These are phyloP conservation scores for Eleutherodactylus coqui DNA, from an alignment of 2,797 vertebrate genomes.

Conservation along the genomic window DNA sequence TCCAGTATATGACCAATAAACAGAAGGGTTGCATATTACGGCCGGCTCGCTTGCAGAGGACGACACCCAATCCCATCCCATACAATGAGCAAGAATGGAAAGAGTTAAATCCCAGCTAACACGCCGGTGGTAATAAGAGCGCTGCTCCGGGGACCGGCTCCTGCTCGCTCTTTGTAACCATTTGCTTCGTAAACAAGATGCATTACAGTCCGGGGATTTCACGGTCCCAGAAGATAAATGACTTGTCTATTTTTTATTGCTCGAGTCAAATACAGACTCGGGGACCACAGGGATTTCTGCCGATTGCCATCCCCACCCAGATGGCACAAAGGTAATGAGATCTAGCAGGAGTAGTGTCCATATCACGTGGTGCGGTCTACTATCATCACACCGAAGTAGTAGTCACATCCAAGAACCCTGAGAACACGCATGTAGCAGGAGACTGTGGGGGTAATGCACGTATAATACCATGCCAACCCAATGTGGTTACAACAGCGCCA, in stretches of 20 bases:
- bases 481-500: no score
- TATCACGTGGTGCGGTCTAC: neutral
- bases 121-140: neutral
- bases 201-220: constrained; percentile 56
- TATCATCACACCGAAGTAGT: neutral
- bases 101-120: constrained; percentile 45
- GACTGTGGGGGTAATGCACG: neutral
- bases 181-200: constrained; percentile 56
- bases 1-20: neutral
- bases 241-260: constrained; percentile 48
- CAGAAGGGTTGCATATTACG: neutral
- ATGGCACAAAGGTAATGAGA: constrained; percentile 27
- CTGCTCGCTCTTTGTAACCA: constrained; percentile 38
- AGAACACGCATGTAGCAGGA: neutral
- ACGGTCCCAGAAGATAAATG: constrained; percentile 51
- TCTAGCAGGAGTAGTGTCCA: neutral
- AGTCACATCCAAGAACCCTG: neutral
- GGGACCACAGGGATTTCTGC: constrained; percentile 37
- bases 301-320: constrained; percentile 19
- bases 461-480: no score
- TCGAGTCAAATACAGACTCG: constrained; percentile 31
- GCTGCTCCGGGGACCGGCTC: constrained; percentile 47
- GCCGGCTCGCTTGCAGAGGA: neutral
- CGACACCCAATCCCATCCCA: neutral
- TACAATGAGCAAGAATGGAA: neutral